Evolutionary conservation across 2,113 vertebrate species (phyloP).

Genomic region (Tychaedon coryphoeus): DNA sequence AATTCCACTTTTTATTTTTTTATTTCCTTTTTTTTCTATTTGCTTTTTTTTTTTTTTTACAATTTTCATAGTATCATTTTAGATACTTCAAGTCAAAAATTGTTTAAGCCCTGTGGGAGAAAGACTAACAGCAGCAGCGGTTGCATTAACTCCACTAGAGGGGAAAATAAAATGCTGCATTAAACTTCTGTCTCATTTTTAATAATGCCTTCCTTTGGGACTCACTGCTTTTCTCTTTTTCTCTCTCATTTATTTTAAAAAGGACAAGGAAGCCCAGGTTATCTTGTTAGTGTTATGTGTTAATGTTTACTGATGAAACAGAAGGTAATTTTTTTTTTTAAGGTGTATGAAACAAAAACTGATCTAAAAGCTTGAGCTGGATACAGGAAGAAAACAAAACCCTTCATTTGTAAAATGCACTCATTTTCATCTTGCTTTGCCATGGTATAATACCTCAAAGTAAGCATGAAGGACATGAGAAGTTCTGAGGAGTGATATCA

Average conservation of each 20-base stretch:
- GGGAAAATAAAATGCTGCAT: not conserved
- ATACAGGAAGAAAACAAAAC: not conserved
- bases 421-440: not conserved
- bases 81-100: slow-evolving; percentile 1
- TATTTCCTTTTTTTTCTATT: too few relatives aligned
- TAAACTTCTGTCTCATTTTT: not conserved
- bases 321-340: not conserved
- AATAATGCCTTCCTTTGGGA: not conserved
- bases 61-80: not conserved
- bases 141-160: not conserved
- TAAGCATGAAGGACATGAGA: not conserved
- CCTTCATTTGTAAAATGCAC: not conserved
- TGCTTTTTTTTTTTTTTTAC: not conserved
- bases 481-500: not conserved
- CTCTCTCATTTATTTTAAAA: not conserved
- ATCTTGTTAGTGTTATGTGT: not conserved
- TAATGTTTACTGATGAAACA: not conserved
- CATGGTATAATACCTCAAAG: not conserved
- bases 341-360: not conserved
- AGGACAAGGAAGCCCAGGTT: not conserved
- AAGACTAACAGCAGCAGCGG: not conserved
- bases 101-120: not conserved
- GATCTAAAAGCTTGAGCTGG: not conserved
- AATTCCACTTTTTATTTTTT: not conserved
- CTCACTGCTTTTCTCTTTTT: not conserved